phyloP scores from a whole-genome alignment of 1,140 invertebrate species.

The Brachystomella parvula region DNA sequence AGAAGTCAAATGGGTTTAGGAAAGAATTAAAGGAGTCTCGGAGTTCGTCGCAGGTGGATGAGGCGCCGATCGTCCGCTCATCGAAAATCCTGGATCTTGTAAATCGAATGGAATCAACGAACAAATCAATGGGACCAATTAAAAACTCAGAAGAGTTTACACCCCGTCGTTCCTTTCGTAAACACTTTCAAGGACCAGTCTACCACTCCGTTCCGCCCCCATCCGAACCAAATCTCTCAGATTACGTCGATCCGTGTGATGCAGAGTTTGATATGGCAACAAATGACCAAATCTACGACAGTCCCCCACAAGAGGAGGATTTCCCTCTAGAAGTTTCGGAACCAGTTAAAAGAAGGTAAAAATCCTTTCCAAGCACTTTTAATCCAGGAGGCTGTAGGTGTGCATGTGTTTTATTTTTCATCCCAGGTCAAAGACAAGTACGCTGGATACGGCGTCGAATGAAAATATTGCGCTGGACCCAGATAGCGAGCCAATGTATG shows the following conservation, averaged over 20 bases:
- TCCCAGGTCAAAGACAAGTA: slow-evolving; percentile 18
- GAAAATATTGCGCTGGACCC: not conserved
- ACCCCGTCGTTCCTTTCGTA: slow-evolving; percentile 25
- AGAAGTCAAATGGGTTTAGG: slow-evolving; percentile 5
- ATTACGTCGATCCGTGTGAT: slow-evolving; percentile 37
- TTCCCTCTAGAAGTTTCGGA: slow-evolving; percentile 12
- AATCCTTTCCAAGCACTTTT: too few species aligned
- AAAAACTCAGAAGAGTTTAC: slow-evolving; percentile 30
- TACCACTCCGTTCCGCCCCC: slow-evolving; percentile 10
- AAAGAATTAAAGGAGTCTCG: not conserved
- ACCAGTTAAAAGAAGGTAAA: slow-evolving; percentile 14
- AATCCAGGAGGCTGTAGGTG: too few species aligned
- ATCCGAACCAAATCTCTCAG: slow-evolving; percentile 24
- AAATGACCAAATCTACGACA: slow-evolving; percentile 37
- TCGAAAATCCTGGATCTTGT: slow-evolving; percentile 37
- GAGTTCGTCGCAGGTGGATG: slow-evolving; percentile 6
- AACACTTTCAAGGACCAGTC: slow-evolving; percentile 25
- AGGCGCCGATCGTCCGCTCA: slow-evolving; percentile 16
- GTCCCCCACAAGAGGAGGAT: slow-evolving; percentile 31
- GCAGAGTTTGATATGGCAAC: slow-evolving; percentile 26
- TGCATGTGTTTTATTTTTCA: too few species aligned
- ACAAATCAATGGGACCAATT: slow-evolving; percentile 21
- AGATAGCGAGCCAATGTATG: slow-evolving; percentile 38
- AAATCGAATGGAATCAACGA: slow-evolving; percentile 36
- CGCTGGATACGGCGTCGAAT: not conserved